phyloP scores from a whole-genome alignment of 2,797 vertebrate species.

The Pristis pectinata region DNA sequence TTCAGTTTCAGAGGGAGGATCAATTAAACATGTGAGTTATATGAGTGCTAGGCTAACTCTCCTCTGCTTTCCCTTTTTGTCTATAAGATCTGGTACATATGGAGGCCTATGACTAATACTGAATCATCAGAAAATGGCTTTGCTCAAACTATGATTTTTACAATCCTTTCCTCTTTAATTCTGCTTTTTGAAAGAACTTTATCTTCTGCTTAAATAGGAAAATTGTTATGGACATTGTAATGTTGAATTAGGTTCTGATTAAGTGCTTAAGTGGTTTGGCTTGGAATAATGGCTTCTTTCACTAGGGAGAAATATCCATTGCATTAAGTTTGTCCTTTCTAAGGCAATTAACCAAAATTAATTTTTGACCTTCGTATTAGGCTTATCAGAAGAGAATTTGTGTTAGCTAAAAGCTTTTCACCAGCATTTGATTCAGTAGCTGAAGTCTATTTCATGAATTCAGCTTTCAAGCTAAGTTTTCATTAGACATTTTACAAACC shows the following conservation, averaged over 20 bases:
- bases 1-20: not conserved
- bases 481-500: not conserved
- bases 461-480: not conserved
- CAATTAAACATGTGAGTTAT: not conserved
- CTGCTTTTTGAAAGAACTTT: not conserved
- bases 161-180: not conserved
- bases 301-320: not conserved
- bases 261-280: not conserved
- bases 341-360: not conserved
- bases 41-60: not conserved
- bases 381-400: not conserved
- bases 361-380: not conserved
- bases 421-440: not conserved
- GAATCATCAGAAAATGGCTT: not conserved
- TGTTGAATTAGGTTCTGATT: not conserved
- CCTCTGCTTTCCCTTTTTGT: not conserved
- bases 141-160: not conserved
- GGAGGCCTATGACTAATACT: not conserved
- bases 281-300: not conserved
- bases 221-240: not conserved
- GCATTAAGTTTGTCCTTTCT: not conserved
- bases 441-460: not conserved
- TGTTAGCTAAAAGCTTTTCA: not conserved
- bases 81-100: not conserved
- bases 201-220: not conserved